Percentiles rank a stretch among this genome's conserved stretches.
These are phyloP conservation scores for Muricea muricata DNA, from an alignment of 92 coral and sea anemone species.

Conservation along the genomic window DNA sequence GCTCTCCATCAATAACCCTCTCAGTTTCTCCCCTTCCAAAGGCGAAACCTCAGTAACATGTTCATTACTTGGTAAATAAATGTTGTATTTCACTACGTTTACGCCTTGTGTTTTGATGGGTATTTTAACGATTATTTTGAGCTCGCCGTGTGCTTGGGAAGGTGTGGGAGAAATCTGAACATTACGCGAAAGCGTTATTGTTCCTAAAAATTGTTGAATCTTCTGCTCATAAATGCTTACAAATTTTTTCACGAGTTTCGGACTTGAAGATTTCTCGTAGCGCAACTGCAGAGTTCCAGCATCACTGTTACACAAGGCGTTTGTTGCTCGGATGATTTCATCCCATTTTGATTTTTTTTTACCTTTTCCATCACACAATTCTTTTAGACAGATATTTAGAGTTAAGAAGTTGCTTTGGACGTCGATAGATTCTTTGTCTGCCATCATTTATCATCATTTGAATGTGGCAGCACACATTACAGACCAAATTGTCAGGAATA, in stretches of 20 bases:
- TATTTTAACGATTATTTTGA: not conserved
- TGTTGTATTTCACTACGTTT: not conserved
- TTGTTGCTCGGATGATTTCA: not conserved
- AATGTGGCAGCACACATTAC: not conserved
- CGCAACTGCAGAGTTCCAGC: not conserved
- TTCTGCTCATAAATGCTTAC: slow-evolving; percentile 17
- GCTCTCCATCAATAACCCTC: slow-evolving; percentile 5
- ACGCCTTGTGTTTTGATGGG: not conserved
- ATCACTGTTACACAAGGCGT: slow-evolving; percentile 11
- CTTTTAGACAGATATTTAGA: not conserved
- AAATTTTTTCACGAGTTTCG: not conserved
- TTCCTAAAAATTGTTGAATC: not conserved
- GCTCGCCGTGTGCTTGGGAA: not conserved
- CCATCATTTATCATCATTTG: not conserved
- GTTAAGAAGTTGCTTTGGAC: too few species aligned
- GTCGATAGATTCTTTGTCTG: not conserved
- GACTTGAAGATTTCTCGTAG: not conserved
- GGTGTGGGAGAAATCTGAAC: not conserved
- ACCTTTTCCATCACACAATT: slow-evolving; percentile 1
- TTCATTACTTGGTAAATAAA: slow-evolving; percentile 37
- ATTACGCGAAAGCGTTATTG: not conserved
- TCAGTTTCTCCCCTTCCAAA: slow-evolving; percentile 10
- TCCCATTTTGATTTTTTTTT: not conserved
- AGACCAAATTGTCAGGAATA: slow-evolving; percentile 6
- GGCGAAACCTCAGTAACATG: slow-evolving; percentile 9